phyloP scores from a whole-genome alignment of 2,113 vertebrate genomes.

The Xenus cinereus region DNA sequence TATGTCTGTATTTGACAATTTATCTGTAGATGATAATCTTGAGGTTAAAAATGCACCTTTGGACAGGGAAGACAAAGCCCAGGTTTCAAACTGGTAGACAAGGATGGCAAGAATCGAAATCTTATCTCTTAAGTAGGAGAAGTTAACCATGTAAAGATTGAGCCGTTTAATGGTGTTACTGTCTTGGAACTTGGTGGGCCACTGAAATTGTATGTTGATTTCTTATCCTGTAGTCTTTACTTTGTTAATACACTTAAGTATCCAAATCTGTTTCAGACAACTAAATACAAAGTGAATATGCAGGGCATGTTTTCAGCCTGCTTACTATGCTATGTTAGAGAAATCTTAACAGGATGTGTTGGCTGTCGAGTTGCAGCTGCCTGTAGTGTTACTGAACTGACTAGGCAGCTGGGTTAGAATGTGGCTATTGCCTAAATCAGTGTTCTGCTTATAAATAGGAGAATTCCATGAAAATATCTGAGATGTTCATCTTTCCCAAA shows the following conservation, averaged over 20 bases:
- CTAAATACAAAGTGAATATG: not conserved
- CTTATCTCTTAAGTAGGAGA: not conserved
- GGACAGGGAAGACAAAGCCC: not conserved
- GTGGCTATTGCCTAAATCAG: not conserved
- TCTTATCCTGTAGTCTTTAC: not conserved
- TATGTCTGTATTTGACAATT: not conserved
- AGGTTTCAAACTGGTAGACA: not conserved
- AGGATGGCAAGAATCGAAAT: not conserved
- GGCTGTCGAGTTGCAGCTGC: not conserved
- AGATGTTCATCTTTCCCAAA: not conserved
- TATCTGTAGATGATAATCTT: not conserved
- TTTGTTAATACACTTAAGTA: not conserved
- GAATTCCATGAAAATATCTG: not conserved
- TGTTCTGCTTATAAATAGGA: not conserved
- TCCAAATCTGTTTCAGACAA: not conserved
- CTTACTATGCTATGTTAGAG: not conserved
- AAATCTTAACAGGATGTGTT: not conserved
- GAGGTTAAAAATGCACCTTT: not conserved
- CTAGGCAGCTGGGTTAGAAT: not conserved
- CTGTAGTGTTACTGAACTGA: not conserved
- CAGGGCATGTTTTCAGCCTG: not conserved
- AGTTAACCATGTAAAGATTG: not conserved
- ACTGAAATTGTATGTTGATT: not conserved
- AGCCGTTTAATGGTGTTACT: not conserved
- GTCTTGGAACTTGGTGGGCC: not conserved